Evolutionary conservation across 2,797 vertebrate genomes (phyloP), one percentile per base, ranked within the genome.

Genomic region (Lerista edwardsae): DNA sequence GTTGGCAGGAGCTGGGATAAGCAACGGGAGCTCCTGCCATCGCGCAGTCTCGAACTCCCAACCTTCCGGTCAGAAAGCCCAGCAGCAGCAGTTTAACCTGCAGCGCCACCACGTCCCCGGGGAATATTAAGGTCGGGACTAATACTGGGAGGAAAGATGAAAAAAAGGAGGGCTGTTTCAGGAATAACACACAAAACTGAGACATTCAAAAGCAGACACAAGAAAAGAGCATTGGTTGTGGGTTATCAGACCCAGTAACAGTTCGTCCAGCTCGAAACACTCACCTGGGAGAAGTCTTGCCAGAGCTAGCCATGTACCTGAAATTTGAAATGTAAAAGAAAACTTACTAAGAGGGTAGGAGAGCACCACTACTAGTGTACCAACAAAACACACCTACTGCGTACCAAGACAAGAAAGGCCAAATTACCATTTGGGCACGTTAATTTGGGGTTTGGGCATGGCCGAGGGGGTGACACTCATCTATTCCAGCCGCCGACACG

Each of bases 281-380:
- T 97, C 96, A 97, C 96, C 97, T 97, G 97, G 96, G 94, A 97
- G 94, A 93, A 97, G 96, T 95, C 96, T 96, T 94, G 96, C 96
- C 94, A 97, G 95, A 95, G 94, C 95, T 93, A 97, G 86, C 87
- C 79, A 80, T 17, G 94, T 94, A 96, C 96, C 96, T 97, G 95
- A 83, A 95, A 96, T 84, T 91, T n/a, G 21, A 88, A 94, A 90
- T 92, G 81, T 88, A 87, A 92, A 91, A 92, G 83, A 95, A 94
- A 96, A 90, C 86, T 93, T 89, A 90, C 74, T 51, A 83, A 87
- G 87, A 83, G 21, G 79, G 55, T 41, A 84, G 84, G 39, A 84
- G 85, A 69, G 75, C 87, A 83, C 83, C 61, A 87, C 51, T 55
- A 55, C 14, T 55, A 55, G 51, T 17, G 51, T 15, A 55, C 51